Evolutionary conservation across 2,797 vertebrate genomes (phyloP).

Genomic region (Cuculus canorus): DNA sequence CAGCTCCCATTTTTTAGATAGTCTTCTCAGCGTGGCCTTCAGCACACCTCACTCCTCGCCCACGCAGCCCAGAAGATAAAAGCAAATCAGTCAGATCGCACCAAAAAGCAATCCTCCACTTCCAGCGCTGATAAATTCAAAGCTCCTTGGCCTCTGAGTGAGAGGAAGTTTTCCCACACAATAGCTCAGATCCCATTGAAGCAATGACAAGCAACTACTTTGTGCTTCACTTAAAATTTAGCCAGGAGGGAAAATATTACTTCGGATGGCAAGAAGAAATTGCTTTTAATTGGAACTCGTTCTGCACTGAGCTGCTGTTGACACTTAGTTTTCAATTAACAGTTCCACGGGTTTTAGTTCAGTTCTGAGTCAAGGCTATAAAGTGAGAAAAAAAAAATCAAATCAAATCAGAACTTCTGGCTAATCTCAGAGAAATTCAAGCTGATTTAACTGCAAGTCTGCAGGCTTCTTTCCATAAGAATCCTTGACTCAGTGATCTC

Average conservation of each 20-base stretch:
- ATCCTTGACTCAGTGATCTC: not conserved
- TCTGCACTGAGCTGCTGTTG: conserved; percentile 5
- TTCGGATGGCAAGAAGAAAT: conserved; percentile 16
- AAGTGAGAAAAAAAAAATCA: not conserved
- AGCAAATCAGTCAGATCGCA: not conserved
- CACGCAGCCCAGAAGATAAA: not conserved
- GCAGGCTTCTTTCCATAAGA: not conserved
- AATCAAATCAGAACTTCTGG: not conserved
- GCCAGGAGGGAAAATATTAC: conserved; percentile 53
- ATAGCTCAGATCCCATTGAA: conserved; percentile 49
- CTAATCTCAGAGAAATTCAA: not conserved
- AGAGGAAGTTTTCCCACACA: conserved; percentile 54
- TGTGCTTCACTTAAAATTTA: conserved; percentile 58
- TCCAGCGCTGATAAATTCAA: not conserved
- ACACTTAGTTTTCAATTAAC: conserved; percentile 49
- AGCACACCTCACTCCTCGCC: not conserved
- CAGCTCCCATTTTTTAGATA: not conserved
- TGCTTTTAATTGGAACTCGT: conserved; percentile 49
- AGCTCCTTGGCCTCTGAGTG: conserved; percentile 4
- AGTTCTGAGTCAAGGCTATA: not conserved
- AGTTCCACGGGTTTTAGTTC: conserved; percentile 29
- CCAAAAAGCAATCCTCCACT: not conserved
- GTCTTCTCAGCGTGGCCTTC: not conserved
- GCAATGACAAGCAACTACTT: conserved; percentile 48
- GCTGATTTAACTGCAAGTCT: not conserved